Percentiles rank a stretch among this genome's conserved stretches.
These are phyloP conservation scores for Caenorhabditis latens DNA, from an alignment of 1,140 invertebrate genomes.

Conservation along the genomic window DNA sequence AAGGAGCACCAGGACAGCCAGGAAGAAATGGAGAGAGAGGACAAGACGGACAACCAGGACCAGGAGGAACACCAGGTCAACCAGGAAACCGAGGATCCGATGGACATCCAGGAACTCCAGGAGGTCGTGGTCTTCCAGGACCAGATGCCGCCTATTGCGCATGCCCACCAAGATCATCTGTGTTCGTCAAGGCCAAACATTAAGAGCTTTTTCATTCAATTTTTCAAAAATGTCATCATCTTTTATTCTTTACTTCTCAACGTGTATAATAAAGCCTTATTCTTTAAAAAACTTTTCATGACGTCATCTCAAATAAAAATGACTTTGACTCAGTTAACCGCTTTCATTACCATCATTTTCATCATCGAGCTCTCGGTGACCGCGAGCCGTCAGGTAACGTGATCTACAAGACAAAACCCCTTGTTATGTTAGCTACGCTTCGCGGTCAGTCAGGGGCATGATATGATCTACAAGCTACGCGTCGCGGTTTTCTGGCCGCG, in stretches of 20 bases:
- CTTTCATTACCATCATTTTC: too few relatives aligned
- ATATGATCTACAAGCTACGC: too few relatives aligned
- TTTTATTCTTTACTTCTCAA: constrained; percentile 17
- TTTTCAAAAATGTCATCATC: not conserved
- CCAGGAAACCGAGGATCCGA: constrained; percentile 59
- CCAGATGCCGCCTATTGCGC: constrained; percentile 59
- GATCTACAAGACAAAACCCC: too few relatives aligned
- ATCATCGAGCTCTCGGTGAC: too few relatives aligned
- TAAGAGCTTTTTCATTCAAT: not conserved
- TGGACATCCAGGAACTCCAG: constrained; percentile 58
- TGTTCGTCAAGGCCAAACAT: constrained; percentile 54
- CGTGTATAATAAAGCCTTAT: constrained; percentile 19
- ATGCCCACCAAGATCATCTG: constrained; percentile 59
- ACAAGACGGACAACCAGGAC: constrained; percentile 45
- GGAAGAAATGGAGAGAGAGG: constrained; percentile 58
- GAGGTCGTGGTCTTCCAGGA: constrained; percentile 56
- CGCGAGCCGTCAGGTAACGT: too few relatives aligned
- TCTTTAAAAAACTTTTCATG: not conserved
- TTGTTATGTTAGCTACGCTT: too few relatives aligned
- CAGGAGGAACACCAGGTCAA: constrained; percentile 53
- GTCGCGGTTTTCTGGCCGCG: too few relatives aligned
- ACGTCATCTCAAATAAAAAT: too few relatives aligned
- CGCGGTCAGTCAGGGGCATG: too few relatives aligned
- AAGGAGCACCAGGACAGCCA: constrained; percentile 55
- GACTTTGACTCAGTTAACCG: too few relatives aligned